Percentiles rank a stretch among this genome's conserved stretches.
Conservation (phyloP, 2,113 vertebrate genomes). For the Python bivittatus region DNA sequence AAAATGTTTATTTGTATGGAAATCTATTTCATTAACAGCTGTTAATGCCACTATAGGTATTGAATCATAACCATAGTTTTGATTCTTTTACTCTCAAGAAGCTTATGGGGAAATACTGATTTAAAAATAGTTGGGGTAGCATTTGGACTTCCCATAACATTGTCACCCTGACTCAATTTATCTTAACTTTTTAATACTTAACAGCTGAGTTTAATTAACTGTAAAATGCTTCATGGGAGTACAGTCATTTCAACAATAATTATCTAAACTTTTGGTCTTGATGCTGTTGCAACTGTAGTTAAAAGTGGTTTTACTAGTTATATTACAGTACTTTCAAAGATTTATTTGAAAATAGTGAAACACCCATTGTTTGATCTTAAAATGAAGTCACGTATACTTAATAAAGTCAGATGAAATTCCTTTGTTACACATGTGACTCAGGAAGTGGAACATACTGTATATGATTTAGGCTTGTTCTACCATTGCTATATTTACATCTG, state of each 20-base stretch:
- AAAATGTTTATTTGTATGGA: neutral
- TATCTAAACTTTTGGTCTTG: neutral
- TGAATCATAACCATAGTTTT: neutral
- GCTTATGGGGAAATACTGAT: neutral
- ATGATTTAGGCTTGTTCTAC: too few relatives aligned
- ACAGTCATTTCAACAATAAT: neutral
- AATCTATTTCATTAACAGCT: neutral
- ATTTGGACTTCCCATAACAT: neutral
- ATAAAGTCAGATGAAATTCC: neutral
- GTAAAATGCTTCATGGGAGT: neutral
- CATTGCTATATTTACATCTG: neutral
- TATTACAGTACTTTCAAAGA: neutral
- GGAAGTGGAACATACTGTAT: too few relatives aligned
- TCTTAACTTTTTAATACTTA: neutral
- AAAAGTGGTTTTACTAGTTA: neutral
- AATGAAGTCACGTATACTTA: neutral
- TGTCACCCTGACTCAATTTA: neutral
- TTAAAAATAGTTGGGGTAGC: neutral
- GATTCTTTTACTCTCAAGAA: neutral
- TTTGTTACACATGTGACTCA: too few relatives aligned
- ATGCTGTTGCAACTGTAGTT: neutral
- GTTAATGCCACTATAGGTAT: neutral
- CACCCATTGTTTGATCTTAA: neutral
- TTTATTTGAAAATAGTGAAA: neutral
- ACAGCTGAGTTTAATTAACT: neutral